These are phyloP conservation scores for Rhinopithecus roxellana DNA, from an alignment of 2,113 vertebrate genomes.

Conservation along the genomic window DNA sequence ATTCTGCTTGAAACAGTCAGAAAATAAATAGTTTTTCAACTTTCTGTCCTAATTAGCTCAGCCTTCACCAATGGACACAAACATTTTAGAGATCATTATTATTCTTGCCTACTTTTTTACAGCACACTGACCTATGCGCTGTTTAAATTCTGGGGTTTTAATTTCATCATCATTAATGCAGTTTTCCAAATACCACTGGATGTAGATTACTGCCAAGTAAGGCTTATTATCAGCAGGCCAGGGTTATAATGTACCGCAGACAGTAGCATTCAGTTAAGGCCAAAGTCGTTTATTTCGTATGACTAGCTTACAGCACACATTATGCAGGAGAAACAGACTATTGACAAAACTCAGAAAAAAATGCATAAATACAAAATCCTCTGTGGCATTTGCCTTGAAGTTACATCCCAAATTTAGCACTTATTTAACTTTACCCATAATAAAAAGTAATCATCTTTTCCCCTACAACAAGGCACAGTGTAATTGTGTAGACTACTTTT, in stretches of 20 bases:
- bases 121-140: slow-evolving; percentile 73
- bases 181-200: slow-evolving; percentile 76
- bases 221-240: slow-evolving; percentile 48
- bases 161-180: slow-evolving; percentile 74
- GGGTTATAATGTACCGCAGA: background rate
- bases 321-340: slow-evolving; percentile 12
- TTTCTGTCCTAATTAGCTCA: slow-evolving; percentile 56
- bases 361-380: background rate
- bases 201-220: slow-evolving; percentile 65
- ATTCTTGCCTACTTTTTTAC: slow-evolving; percentile 63
- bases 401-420: background rate
- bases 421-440: background rate
- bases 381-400: slow-evolving; percentile 52
- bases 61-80: slow-evolving; percentile 49
- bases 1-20: background rate
- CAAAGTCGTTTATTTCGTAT: slow-evolving; percentile 51
- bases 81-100: slow-evolving; percentile 62
- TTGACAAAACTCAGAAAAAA: slow-evolving; percentile 45
- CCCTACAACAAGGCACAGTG: background rate
- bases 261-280: background rate
- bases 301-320: slow-evolving; percentile 22
- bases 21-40: slow-evolving; percentile 27
- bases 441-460: background rate
- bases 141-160: slow-evolving; percentile 81
- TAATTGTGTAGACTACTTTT: slow-evolving; percentile 10